Percentiles rank a stretch among this genome's conserved stretches.
These are phyloP conservation scores for Calameuta pallipes DNA, from an alignment of 2,888 invertebrate species.

Conservation along the genomic window DNA sequence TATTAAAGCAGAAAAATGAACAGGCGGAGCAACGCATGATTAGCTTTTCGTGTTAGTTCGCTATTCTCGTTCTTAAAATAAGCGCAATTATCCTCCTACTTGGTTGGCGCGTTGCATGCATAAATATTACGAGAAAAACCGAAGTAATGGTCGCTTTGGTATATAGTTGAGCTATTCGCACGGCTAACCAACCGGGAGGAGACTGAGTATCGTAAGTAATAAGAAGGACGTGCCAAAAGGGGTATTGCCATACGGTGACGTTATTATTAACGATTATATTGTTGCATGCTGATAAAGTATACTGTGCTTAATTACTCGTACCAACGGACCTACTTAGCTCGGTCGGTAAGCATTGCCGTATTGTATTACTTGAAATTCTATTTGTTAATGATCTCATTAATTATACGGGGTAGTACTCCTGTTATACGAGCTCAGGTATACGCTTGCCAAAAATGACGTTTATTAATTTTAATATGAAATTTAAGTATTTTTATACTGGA, in stretches of 20 bases:
- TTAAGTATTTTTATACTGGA: neutral
- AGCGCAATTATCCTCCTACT: constrained; percentile 49
- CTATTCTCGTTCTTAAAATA: constrained; percentile 40
- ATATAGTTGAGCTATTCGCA: neutral
- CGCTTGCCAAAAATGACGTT: neutral
- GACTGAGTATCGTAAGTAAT: neutral
- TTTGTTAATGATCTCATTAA: neutral
- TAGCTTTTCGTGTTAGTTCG: constrained; percentile 42
- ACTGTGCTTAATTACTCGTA: constrained; percentile 42
- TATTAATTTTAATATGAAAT: neutral
- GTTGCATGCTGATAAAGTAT: constrained; percentile 44
- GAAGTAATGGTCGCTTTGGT: neutral
- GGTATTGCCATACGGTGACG: constrained; percentile 35
- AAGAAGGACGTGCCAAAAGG: constrained; percentile 44
- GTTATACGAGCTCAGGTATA: too few species aligned
- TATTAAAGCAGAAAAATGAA: constrained; percentile 31
- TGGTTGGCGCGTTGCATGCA: constrained; percentile 21
- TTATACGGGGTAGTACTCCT: neutral
- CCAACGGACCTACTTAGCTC: constrained; percentile 27
- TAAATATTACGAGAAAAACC: neutral
- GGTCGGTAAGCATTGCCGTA: neutral
- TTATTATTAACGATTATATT: constrained; percentile 53
- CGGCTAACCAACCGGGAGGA: neutral
- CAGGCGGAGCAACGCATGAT: constrained; percentile 45
- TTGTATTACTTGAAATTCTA: neutral